Base-by-base conservation (phyloP, 2,797 vertebrate genomes). In the Leucoraja ocellata region DNA sequence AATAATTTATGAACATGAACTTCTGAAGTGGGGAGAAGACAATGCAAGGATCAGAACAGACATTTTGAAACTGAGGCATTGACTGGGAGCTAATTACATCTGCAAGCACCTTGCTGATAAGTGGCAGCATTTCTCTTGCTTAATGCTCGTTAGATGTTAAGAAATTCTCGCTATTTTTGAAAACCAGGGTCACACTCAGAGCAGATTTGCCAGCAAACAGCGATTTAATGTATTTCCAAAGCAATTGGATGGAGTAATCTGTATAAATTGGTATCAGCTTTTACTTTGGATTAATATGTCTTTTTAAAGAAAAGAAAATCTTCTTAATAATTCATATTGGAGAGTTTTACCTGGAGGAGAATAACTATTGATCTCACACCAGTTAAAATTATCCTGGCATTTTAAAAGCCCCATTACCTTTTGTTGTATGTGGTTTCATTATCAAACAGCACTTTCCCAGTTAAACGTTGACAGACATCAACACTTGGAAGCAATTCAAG, bases 291-390 rank as follows among this genome's bases (percentile, higher is more conserved):
- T 58, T 28, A 39, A 39, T 13, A 39, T n/a, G 39, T 90, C 54
- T 76, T 93, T 36, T 54, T 54, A 54, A 54, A 54, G 46, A 14
- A 71, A 93, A 74, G 39, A 32, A 46, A 58, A 25, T 28, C 23
- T 63, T 77, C 81, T 93, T 54, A 74, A 93, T 93, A 93, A 93
- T 93, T 36, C 73, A 93, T 93, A 39, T 14, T 94, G 93, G 6
- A 94, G 92, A 94, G 94, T 96, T 97, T 96, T 96, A 96, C 95
- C 96, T 96, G 93, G 93, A 94, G 94, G 94, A 95, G 93, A 94
- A 95, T 95, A 94, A 95, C 95, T 97, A 97, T 97, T 96, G 97
- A 97, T 97, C 96, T 95, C 93, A 93, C 94, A 94, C 95, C 96
- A 97, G 97, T 97, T 94, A 79, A 96, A 95, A 63, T 93, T 95